Base-by-base conservation (phyloP, 2,797 vertebrate genomes). In the Artibeus lituratus region DNA sequence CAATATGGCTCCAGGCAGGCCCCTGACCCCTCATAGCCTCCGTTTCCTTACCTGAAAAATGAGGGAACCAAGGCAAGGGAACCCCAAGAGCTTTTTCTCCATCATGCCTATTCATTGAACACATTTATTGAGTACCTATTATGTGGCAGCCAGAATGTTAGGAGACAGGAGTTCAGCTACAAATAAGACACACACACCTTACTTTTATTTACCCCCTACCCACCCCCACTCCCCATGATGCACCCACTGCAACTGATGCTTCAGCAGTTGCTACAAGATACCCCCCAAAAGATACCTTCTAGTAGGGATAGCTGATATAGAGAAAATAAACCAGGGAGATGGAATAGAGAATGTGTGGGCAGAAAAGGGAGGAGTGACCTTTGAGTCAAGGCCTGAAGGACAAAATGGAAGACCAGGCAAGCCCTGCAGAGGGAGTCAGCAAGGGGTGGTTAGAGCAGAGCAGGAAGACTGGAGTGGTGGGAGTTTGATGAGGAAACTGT, bases 1-100 rank as follows among this genome's bases (percentile, higher is more conserved):
- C 55, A 1, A 39, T 9, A 44, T 26, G 49, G 42, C 76, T 86
- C 42, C 12, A 4, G 14, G 39, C 74, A 35, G 51, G 26, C 16
- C 62, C 70, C 57, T 11, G 51, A 18, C 10, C 24, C 85, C 44
- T 67, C 18, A 7, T 0, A 0, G 29, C 70, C 94, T 93, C 80
- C 49, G 29, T 84, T 92, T 94, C 94, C 73, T 51, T 42, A 10
- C 21, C n/a, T 69, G 86, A 74, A 94, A 96, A 94, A 21, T 10
- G 74, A 87, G 21, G 8, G 1, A 21, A 51, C 32, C 0, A 1
- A 87, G 24, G 19, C 2, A 10, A 59, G 39, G 11, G 22, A 35
- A 76, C 44, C 65, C 42, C 22, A 26, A 51, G 49, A 80, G 35
- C 51, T 42, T 85, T 85, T 67, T 82, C 67, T 35, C 62, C 24